These are phyloP conservation scores for Micrasema longulum DNA, from an alignment of 1,140 invertebrate genomes.

Conservation along the genomic window DNA sequence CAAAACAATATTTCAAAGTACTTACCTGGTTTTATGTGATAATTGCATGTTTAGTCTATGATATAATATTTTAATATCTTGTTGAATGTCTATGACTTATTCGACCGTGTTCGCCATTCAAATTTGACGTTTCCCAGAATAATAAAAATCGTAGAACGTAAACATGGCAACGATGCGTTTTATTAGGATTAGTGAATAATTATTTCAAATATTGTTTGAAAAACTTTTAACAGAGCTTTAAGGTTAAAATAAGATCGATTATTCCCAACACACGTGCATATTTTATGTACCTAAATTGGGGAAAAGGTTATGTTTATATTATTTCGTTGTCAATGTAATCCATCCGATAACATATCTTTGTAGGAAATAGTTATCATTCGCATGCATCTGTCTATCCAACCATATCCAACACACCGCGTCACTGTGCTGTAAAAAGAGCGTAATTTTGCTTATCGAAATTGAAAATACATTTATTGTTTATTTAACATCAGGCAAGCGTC, in stretches of 20 bases:
- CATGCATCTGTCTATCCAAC: background rate
- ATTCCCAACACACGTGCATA: background rate
- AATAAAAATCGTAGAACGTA: constrained; percentile 11
- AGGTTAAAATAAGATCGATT: background rate
- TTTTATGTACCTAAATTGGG: background rate
- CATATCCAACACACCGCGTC: background rate
- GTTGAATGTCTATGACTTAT: background rate
- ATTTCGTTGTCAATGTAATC: constrained; percentile 3
- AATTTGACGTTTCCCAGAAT: constrained; percentile 13
- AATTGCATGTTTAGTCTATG: background rate
- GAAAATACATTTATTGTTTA: background rate
- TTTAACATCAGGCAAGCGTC: constrained; percentile 1
- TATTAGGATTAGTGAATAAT: background rate
- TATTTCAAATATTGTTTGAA: no score
- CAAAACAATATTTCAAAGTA: no score
- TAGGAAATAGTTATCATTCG: background rate
- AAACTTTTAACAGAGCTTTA: background rate
- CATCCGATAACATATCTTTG: constrained; percentile 7
- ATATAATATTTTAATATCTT: background rate
- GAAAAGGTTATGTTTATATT: constrained; percentile 22
- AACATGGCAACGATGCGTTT: constrained; percentile 4
- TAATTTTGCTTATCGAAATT: background rate
- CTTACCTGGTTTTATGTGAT: no score
- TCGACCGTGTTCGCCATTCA: background rate
- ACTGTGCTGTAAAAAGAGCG: background rate